A percentile compares a stretch with the other conserved stretches of the same genome.
phyloP scores from a whole-genome alignment of 2,113 vertebrate species.

The Macrotus californicus region DNA sequence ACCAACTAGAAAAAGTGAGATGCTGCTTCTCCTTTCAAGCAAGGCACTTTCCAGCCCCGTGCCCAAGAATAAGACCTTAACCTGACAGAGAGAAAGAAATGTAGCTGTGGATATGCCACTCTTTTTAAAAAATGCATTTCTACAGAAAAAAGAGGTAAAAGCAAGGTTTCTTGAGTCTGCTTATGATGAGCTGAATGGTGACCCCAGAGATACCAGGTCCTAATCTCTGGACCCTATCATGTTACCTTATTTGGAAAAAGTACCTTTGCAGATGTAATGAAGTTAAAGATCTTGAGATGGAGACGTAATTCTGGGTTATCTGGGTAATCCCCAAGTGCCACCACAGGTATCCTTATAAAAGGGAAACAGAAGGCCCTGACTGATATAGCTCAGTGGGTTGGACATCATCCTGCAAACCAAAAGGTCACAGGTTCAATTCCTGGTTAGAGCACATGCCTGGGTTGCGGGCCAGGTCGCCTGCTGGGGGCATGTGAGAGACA shows the following conservation, averaged over 20 bases:
- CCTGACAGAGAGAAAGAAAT: neutral
- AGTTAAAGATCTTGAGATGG: neutral
- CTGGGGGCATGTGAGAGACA: too few relatives aligned
- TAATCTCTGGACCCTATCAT: neutral
- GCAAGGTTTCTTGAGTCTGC: neutral
- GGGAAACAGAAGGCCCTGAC: neutral
- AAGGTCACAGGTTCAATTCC: too few relatives aligned
- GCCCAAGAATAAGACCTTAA: neutral
- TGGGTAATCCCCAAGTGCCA: neutral
- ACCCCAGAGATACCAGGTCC: neutral
- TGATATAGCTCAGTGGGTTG: too few relatives aligned
- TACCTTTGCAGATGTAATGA: neutral
- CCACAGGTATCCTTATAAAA: neutral
- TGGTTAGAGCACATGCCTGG: too few relatives aligned
- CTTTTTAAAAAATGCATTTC: neutral
- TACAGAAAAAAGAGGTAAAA: neutral
- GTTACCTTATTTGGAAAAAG: neutral
- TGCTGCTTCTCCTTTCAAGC: neutral
- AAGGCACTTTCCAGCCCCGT: neutral
- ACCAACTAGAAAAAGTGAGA: constrained; percentile 7
- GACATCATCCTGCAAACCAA: too few relatives aligned
- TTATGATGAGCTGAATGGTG: neutral
- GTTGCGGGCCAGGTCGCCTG: too few relatives aligned
- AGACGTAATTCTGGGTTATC: neutral
- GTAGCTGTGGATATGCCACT: neutral